Base-by-base conservation (phyloP, 2,888 invertebrate species). In the Ichneumoninae sp. region DNA sequence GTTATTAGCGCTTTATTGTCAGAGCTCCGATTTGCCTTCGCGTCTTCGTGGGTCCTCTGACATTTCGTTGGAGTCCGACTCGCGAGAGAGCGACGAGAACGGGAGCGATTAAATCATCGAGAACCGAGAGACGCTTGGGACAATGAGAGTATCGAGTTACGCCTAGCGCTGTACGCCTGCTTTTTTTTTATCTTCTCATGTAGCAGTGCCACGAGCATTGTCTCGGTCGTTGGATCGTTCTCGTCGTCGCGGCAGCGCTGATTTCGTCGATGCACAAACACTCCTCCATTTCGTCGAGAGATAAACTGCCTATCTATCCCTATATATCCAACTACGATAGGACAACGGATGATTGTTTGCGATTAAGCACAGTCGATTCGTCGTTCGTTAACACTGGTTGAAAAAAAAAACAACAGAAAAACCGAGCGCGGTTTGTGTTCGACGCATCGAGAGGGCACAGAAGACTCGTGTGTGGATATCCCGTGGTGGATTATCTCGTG, bases 1-100 rank as follows among this genome's bases (percentile, higher is more conserved):
- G n/a, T 86, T 86, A 82, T 60, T 77, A 78, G 82, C 78, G 33
- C 76, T 76, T 62, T 66, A 22, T 54, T 52, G 66, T 76, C 76
- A 76, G 40, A 76, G 66, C 76, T 30, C 16, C 76, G 52, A 52
- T 50, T 52, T 26, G 52, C 76, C 68, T 66, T 68, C 69, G 83
- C 71, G 62, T 75, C 57, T 62, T 54, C 26, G 33, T 44, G 36
- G 22, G n/a, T 40, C 16, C 52, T 4, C 13, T 36, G 68, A 79
- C 83, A 85, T 85, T 66, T 70, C 71, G 60, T 74, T 50, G 50
- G 13, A 66, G 52, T 26, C 4, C 3, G 62, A 65, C 60, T 52
- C 13, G 33, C 30, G n/a, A 30, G 3, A 30, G 5, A 30, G 10
- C 60, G 30, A 60, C 62, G 62, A 33, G 5, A 33, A 16, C 6